Base-by-base conservation (phyloP, 2,797 vertebrate species). In the Molossus molossus region DNA sequence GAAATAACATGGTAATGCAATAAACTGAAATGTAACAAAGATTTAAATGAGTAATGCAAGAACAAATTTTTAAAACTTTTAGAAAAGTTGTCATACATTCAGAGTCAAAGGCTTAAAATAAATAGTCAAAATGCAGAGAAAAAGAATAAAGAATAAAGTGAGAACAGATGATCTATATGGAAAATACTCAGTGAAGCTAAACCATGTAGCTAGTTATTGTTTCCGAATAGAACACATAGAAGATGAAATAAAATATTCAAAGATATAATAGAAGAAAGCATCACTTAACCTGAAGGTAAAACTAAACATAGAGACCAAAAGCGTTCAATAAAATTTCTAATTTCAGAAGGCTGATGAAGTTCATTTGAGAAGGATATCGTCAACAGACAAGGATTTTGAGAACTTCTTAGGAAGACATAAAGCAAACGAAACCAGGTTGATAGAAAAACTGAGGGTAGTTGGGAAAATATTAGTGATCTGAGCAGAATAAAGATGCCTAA, bases 231-330 rank as follows among this genome's bases (percentile, higher is more conserved):
- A 33, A 85, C 20, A 57, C 76, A 69, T 0, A 60, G 25, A 73
- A 55, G 27, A 93, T 33, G 29, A 69, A 62, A 69, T 86, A 92
- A 89, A 77, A 73, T 55, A 94, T 60, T 67, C 53, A 55, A 83
- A 87, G 29, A 86, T 72, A 57, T 76, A 77, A 60, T 23, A 83
- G n/a, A 79, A 79, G n/a, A 72, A 90, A 67, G 20, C 7, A 55
- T 70, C 62, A 55, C 6, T 23, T 87, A 55, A 40, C 6, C 14
- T 37, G 45, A 83, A 87, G 57, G 14, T 82, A 90, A 94, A 79
- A 6, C 45, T 45, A 85, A 83, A 80, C 3, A 29, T 18, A 27
- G 4, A 75, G 27, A 83, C 87, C 6, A 48, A 87, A 96, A 62
- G 20, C 4, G 50, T 75, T 48, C 70, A 18, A 11, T n/a, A n/a